Percentiles rank a stretch among this genome's conserved stretches.
phyloP scores from a whole-genome alignment of 2,113 vertebrate species.

The Phyllostomus discolor region DNA sequence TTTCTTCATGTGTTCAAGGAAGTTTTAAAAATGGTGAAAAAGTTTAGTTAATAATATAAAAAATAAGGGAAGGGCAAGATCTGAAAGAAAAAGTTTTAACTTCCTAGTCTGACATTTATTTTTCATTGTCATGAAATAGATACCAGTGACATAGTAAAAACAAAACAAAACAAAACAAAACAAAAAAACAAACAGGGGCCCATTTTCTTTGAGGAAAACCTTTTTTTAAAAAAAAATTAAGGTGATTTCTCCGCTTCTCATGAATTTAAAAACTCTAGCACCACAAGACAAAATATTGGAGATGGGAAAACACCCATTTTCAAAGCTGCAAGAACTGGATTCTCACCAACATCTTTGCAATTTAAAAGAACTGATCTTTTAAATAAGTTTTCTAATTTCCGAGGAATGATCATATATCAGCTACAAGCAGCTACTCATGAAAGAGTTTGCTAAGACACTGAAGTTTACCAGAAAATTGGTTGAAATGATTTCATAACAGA shows the following conservation, averaged over 20 bases:
- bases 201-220: background rate
- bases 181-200: background rate
- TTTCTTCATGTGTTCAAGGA: background rate
- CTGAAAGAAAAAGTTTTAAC: background rate
- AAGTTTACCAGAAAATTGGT: background rate
- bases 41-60: background rate
- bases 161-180: background rate
- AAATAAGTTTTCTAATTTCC: constrained; percentile 16
- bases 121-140: background rate
- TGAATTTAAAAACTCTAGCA: background rate
- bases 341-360: background rate
- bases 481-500: constrained; percentile 35
- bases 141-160: background rate
- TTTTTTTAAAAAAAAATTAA: background rate
- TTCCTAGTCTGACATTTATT: background rate
- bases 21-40: constrained; percentile 25
- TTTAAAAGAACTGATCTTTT: background rate
- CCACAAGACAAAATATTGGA: background rate
- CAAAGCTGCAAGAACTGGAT: background rate
- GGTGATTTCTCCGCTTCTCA: background rate
- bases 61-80: background rate
- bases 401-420: background rate
- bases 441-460: background rate
- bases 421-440: background rate
- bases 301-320: background rate